Base-by-base conservation (phyloP, 2,888 invertebrate species). In the Pilophorus perplexus region DNA sequence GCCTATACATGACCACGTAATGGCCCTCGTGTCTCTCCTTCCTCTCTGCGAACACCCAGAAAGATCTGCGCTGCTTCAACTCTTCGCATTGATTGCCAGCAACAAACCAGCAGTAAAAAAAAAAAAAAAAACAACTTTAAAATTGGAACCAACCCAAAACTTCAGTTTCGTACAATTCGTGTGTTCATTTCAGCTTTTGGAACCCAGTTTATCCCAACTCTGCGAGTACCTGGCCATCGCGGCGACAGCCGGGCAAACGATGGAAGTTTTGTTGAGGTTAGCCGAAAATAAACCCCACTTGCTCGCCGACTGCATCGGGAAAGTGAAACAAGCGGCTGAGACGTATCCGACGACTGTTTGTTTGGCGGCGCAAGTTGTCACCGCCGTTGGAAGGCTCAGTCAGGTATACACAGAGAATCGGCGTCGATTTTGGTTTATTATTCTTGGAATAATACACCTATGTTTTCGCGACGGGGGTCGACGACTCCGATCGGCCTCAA, bases 11-110 rank as follows among this genome's bases (percentile, higher is more conserved):
- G 90, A 89, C 4, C 90, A 93, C 77, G 86, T 91, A 1, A 85
- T 89, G 76, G 87, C 90, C 1, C 80, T 96, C 37, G 88, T 93
- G 1, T 85, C 86, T 0, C 81, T 93, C 12, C 78, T 94, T 59
- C 87, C 89, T 0, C 87, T 86, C 73, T 92, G 93, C 75, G 93
- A 93, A 75, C 85, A 86, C 68, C 85, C 89, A 71, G 95, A 95
- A 78, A 88, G 90, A 76, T 82, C 89, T 73, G 90, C 92, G 1
- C 80, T 96, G 23, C 83, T 96, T 55, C 85, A 89, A 71, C 80
- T 95, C 50, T 89, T 93, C 75, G 85, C 88, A 65, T 82, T 89
- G 72, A 89, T 95, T 68, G 92, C 92, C 0, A 87, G 86, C 73
- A 83, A 88, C 71, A 86, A 89, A 72, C 88, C 92, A 0, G 83